Evolutionary conservation across 92 coral and sea anemone genomes (phyloP).

Genomic region (Palythoa caribaeorum): DNA sequence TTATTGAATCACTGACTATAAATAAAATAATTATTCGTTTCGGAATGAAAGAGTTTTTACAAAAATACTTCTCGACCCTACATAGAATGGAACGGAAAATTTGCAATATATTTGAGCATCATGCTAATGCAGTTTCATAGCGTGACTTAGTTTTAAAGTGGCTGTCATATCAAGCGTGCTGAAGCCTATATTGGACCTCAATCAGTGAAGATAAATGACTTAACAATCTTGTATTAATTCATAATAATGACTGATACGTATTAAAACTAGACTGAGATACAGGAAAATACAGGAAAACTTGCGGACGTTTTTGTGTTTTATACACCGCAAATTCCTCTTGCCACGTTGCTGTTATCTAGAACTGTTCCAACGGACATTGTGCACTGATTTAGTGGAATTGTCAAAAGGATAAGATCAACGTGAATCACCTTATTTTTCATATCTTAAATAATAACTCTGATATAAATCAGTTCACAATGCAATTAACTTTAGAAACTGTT

Average conservation of each 20-base stretch:
- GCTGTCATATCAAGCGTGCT: not conserved
- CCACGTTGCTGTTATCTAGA: not conserved
- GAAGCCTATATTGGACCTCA: not conserved
- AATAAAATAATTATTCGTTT: not conserved
- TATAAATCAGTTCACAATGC: not conserved
- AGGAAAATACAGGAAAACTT: not conserved
- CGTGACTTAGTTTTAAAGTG: not conserved
- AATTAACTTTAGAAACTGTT: not conserved
- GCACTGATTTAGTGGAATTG: not conserved
- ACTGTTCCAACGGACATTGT: not conserved
- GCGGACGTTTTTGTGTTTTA: not conserved
- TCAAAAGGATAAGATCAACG: not conserved
- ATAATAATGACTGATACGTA: not conserved
- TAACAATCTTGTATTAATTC: not conserved
- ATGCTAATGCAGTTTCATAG: not conserved
- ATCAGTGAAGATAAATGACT: not conserved
- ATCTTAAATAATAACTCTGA: not conserved
- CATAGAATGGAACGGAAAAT: not conserved
- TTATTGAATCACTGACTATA: too few relatives aligned
- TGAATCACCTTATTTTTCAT: not conserved
- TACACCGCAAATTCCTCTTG: not conserved
- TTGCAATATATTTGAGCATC: not conserved
- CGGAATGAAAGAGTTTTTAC: not conserved
- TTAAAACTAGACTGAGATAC: not conserved
- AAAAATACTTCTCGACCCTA: not conserved